Base-by-base conservation (phyloP, 2,113 vertebrate species). In the Misgurnus anguillicaudatus region DNA sequence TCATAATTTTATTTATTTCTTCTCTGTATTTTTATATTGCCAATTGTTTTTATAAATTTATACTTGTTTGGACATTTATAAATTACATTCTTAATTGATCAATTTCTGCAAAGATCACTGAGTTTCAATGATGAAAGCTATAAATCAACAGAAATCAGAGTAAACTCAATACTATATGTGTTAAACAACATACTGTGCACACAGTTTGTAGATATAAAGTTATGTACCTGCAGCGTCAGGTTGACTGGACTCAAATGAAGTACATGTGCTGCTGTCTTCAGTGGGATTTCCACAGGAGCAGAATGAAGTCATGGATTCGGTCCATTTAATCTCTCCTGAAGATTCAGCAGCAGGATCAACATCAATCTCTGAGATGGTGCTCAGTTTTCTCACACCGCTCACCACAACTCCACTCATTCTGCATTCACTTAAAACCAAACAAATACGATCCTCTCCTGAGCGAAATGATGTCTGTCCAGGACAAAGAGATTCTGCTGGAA, bases 181-280 rank as follows among this genome's bases (percentile, higher is more conserved):
- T 45, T 17, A 55, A 17, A 13, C 53, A 55, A n/a, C 4, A 55
- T n/a, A 55, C 38, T 19, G 39, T 38, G 14, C 14, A 38, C 16
- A 66, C 64, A 66, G 16, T 4, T 10, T n/a, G 9, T 42, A n/a
- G 9, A 17, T 17, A 61, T 9, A 61, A 51, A 55, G 13, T 19
- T 51, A 9, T 62, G 48, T 84, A 88, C 88, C 89, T 85, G 84
- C 86, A 9, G 61, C 6, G 38, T 77, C 75, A 0, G 89, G 83
- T 86, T 85, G 86, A 53, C 75, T 70, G 14, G 86, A 86, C 8
- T 90, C 87, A 19, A 83, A 86, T 17, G 86, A 88, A 38, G 85
- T 77, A 17, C 88, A 84, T 19, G 2, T 9, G 31, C 83, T 86
- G 80, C 84, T 87, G 71, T 83, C 80, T 51, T 14, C 77, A 14